Evolutionary conservation across 2,113 vertebrate genomes (phyloP).

Genomic region (Centropus bengalensis): DNA sequence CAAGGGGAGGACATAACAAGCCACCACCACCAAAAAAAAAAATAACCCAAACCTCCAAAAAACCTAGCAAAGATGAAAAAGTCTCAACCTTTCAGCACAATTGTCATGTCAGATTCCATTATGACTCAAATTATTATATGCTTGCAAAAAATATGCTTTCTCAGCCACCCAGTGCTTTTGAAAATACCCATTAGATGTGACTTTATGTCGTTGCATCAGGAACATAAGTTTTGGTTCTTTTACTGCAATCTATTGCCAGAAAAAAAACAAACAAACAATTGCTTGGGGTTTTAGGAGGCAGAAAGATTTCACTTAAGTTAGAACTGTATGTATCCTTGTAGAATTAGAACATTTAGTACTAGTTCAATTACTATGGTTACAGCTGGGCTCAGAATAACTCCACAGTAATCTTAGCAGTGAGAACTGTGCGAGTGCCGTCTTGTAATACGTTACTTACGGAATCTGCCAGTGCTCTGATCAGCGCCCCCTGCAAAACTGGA

Average conservation of each 20-base stretch:
- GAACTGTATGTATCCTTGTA: neutral
- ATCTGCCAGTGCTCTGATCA: neutral
- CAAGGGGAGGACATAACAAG: neutral
- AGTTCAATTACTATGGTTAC: neutral
- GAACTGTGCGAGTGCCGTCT: neutral
- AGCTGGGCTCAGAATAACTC: neutral
- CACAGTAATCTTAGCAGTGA: neutral
- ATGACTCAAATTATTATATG: neutral
- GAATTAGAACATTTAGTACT: neutral
- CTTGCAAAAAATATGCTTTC: neutral
- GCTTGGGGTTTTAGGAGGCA: neutral
- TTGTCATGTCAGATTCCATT: neutral
- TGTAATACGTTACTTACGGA: neutral
- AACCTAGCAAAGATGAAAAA: neutral
- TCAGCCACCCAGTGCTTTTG: neutral
- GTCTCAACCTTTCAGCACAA: neutral
- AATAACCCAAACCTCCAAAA: neutral
- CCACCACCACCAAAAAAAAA: neutral
- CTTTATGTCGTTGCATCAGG: neutral
- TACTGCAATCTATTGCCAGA: neutral
- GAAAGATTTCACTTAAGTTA: neutral
- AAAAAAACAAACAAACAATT: neutral
- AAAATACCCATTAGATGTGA: neutral
- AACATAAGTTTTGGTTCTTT: neutral
- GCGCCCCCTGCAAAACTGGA: neutral